phyloP scores from a whole-genome alignment of 2,113 vertebrate species.

The Sceloporus undulatus region DNA sequence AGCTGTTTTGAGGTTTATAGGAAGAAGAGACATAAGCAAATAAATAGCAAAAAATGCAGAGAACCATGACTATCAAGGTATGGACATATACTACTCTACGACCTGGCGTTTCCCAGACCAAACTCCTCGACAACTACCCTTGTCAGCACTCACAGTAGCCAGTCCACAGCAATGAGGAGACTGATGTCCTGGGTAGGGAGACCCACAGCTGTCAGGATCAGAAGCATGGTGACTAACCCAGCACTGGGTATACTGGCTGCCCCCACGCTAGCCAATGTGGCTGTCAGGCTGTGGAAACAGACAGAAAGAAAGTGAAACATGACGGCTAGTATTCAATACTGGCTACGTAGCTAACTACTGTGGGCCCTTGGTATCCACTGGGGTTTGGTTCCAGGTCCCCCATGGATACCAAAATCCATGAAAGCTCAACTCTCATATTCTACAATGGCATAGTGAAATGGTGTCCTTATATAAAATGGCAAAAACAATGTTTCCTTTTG shows the following conservation, averaged over 20 bases:
- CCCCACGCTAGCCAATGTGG: conserved; percentile 87
- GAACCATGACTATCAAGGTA: neutral
- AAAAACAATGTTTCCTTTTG: too few relatives aligned
- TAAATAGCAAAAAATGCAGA: neutral
- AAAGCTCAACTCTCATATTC: too few relatives aligned
- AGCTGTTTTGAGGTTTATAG: neutral
- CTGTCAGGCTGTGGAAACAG: conserved; percentile 79
- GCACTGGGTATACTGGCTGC: conserved; percentile 89
- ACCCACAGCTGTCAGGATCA: conserved; percentile 87
- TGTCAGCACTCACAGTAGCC: conserved; percentile 84
- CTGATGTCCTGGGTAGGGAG: conserved; percentile 89
- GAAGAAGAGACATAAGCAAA: neutral
- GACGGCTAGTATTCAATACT: too few relatives aligned
- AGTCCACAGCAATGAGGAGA: conserved; percentile 87
- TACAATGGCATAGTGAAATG: too few relatives aligned
- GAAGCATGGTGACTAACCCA: conserved; percentile 87
- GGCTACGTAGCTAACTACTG: too few relatives aligned
- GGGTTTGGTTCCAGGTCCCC: too few relatives aligned
- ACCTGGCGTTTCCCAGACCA: neutral
- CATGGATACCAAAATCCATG: too few relatives aligned
- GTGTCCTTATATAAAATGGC: too few relatives aligned
- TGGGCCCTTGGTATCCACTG: too few relatives aligned
- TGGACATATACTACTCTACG: neutral
- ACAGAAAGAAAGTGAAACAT: too few relatives aligned
- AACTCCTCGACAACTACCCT: neutral